Base-by-base conservation (phyloP, 2,797 vertebrate genomes). In the Microctenopoma lineatum region DNA sequence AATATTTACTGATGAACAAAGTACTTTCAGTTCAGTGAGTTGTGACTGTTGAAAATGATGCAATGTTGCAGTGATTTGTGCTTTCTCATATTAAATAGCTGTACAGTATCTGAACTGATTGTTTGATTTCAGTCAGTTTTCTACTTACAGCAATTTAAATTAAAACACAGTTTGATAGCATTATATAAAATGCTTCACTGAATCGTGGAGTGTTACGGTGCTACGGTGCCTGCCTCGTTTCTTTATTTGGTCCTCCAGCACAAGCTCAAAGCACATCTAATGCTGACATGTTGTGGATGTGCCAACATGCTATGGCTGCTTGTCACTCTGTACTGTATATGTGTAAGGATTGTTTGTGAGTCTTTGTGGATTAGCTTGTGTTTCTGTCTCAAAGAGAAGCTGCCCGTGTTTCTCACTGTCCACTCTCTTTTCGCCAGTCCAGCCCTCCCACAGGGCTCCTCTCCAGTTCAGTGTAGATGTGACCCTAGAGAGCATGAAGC, bases 241-340 rank as follows among this genome's bases (percentile, higher is more conserved):
- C 27, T 29, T 6, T 29, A 29, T 6, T 29, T 29, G 47, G 36
- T 12, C 66, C 42, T 71, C 15, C 48, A 21, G 55, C 64, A 66
- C 71, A 76, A 78, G 74, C 73, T 83, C 73, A 52, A 41, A 77
- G 67, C 59, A 59, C 61, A 80, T 63, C 29, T 81, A 36, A 76
- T 68, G 77, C 70, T 81, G 65, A 83, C 65, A 81, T 84, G 47
- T 77, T 66, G 78, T 83, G 46, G 71, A 48, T 59, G 15, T 29
- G 45, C 57, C 45, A 59, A 59, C 59, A 34, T 32, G 53, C 41
- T 44, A 18, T 44, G 27, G 73, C 80, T 74, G 52, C 47, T 13
- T 36, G 69, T 62, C 42, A 56, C 12, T 44, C 1, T 60, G 18
- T 36, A 26, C 32, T 64, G 21, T 66, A 12, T 61, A 27, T 41